phyloP scores from a whole-genome alignment of 1,140 invertebrate species.

The Colletes latitarsis region DNA sequence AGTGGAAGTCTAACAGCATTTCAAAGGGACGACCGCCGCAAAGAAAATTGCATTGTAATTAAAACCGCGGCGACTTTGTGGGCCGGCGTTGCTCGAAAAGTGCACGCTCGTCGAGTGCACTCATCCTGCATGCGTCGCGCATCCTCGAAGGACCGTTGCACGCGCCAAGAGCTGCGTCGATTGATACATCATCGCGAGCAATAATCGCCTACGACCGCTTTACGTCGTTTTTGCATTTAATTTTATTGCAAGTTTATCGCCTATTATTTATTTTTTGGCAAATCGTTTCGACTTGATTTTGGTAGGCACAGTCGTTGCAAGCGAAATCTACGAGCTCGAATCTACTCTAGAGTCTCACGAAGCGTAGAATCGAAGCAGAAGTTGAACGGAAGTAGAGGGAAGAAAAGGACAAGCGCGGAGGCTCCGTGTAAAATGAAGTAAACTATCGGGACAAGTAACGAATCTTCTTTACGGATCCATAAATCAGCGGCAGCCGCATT shows the following conservation, averaged over 20 bases:
- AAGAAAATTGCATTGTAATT: constrained; percentile 81
- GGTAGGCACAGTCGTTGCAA: no score
- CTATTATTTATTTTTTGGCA: no score
- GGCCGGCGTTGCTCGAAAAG: constrained; percentile 1
- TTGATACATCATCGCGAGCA: neutral
- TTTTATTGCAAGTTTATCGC: no score
- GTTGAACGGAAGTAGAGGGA: neutral
- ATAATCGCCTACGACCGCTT: constrained; percentile 11
- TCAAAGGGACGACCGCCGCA: constrained; percentile 74
- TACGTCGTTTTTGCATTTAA: neutral
- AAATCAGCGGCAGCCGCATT: constrained; percentile 47
- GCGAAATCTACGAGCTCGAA: no score
- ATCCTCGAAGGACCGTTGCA: neutral
- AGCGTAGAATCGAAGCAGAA: neutral
- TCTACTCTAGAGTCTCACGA: no score
- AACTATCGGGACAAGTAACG: constrained; percentile 38
- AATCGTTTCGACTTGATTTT: no score
- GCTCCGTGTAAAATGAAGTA: constrained; percentile 35
- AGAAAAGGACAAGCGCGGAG: neutral
- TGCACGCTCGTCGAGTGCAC: constrained; percentile 20
- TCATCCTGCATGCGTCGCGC: neutral
- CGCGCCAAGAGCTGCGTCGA: neutral
- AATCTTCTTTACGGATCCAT: constrained; percentile 51
- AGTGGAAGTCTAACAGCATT: constrained; percentile 79
- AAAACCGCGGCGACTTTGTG: constrained; percentile 66